Base-by-base conservation (phyloP, 1,140 invertebrate species). In the Drosophila burlai region DNA sequence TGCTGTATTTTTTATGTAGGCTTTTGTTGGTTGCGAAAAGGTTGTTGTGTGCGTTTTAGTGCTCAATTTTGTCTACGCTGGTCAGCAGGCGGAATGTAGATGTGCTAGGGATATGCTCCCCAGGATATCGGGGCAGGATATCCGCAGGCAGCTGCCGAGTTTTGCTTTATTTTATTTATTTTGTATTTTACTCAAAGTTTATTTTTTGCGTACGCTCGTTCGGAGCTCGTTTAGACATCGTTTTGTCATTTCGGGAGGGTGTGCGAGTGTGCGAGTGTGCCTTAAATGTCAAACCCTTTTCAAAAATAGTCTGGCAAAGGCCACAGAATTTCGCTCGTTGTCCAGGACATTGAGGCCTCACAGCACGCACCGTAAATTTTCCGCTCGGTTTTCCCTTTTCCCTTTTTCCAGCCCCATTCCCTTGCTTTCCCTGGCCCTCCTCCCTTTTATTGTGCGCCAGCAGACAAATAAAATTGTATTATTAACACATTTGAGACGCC, bases 251-350 rank as follows among this genome's bases (percentile, higher is more conserved):
- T 73, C 61, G 16, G 24, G 42, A 58, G 31, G 36, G 9, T 26
- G 61, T 49, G 31, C 11, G 26, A 1, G 54, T 62, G 42, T 29
- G 42, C 13, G 54, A 18, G 64, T 75, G 50, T 60, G 78, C 82
- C 43, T 71, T 81, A 81, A 85, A 79, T 90, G 84, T 89, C 84
- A 89, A 87, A 89, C 84, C 84, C 84, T 89, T 89, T 89, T 89
- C 84, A 89, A 89, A 87, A 84, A 79, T 77, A 81, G 65, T 79
- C 85, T 62, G 72, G 29, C 49, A 78, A 64, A 68, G 71, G 71
- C 79, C 68, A 75, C 72, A 85, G 40, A 75, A 67, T 52, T 73
- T 61, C 62, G 50, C 55, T 57, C 45, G 67, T 65, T 68, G 43
- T 66, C 40, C 46, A 36, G 45, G 31, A 34, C 50, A 59, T 63